These are phyloP conservation scores for Phylloscopus whistleri DNA, from an alignment of 2,113 vertebrate species.

Conservation along the genomic window DNA sequence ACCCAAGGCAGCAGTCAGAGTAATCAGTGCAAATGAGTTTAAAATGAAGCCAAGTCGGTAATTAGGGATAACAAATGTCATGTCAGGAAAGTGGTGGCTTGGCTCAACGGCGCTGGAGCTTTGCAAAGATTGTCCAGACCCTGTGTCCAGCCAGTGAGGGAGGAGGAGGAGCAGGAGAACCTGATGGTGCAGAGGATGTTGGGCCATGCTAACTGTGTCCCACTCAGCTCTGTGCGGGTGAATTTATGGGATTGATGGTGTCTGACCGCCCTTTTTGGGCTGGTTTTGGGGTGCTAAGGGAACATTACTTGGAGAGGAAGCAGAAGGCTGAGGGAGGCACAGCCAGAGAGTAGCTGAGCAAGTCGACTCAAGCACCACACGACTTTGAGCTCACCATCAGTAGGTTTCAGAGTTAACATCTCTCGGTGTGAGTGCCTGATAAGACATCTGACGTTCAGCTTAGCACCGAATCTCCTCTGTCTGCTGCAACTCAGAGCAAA, in stretches of 20 bases:
- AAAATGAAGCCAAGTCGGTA: constrained; percentile 43
- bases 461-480: not conserved
- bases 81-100: not conserved
- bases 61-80: constrained; percentile 12
- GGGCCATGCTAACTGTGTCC: fast-evolving
- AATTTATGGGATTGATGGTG: not conserved
- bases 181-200: not conserved
- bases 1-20: constrained; percentile 19
- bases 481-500: not conserved
- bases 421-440: not conserved
- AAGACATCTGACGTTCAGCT: not conserved
- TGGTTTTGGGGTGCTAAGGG: not conserved
- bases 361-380: fast-evolving
- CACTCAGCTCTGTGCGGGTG: fast-evolving
- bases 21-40: constrained; percentile 50
- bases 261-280: fast-evolving
- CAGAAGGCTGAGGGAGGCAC: not conserved
- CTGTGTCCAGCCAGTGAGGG: not conserved
- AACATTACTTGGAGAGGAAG: not conserved
- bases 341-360: not conserved
- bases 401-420: not conserved
- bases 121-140: not conserved
- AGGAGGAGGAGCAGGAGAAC: not conserved
- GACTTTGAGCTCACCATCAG: not conserved
- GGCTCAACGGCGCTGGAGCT: not conserved